Base-by-base conservation (phyloP, 2,888 invertebrate species). In the Euzetes globulus region DNA sequence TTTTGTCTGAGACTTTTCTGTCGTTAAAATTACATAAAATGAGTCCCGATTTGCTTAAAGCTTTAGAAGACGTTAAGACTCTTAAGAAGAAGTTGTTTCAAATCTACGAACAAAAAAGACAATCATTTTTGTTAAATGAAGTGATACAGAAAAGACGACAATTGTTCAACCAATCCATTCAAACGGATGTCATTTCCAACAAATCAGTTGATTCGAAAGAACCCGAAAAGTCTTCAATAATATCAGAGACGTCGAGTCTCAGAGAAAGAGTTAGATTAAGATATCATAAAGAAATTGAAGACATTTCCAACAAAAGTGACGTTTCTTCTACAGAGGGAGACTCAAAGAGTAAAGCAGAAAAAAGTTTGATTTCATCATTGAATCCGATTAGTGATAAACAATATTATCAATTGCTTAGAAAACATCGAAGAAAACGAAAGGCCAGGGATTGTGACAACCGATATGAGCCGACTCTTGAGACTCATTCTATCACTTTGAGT, bases 361-460 rank as follows among this genome's bases (percentile, higher is more conserved):
- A 63, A 17, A n/a, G 4, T 19, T 33, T 82, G 17, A 82, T n/a
- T 17, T 50, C 50, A 4, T 5, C 17, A 17, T 5, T n/a, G 19
- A 50, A 81, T 79, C 87, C 87, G 78, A 83, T 86, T 22, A 86
- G 84, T 11, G 87, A 91, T 78, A 88, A 89, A 74, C 86, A 87
- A 74, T 87, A 90, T 79, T 88, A 87, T 78, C 87, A 88, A 80
- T 87, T 91, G 82, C 81, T 93, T 27, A 82, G 86, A 45, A 86
- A 87, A 65, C 92, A 92, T 81, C 89, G 89, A 80, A 86, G 87
- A 76, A 76, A 75, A 71, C 85, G 90, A 78, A 88, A 90, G 82
- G 83, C 88, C 55, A 88, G 88, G 75, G 87, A 88, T 81, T 88
- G 7, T 15, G 72, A 71, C 50, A 71, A 25, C 27, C 22, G 22